Evolutionary conservation across 1,140 invertebrate species (phyloP).

Genomic region (Leptonema lineaticorne): DNA sequence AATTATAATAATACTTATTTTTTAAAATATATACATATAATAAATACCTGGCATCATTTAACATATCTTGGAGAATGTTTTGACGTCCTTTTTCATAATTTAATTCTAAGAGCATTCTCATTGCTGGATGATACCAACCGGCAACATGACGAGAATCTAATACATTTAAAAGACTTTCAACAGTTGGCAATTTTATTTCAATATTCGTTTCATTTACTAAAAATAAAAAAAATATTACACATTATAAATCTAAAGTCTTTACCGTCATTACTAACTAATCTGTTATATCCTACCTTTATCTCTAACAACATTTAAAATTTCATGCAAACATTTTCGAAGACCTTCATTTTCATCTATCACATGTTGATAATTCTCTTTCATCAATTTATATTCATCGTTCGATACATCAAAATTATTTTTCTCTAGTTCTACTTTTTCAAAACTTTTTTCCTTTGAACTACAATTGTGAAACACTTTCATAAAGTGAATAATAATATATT

Average conservation of each 20-base stretch:
- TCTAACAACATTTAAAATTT: constrained; percentile 64
- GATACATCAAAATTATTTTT: too few relatives aligned
- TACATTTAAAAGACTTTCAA: constrained; percentile 62
- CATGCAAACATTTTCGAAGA: constrained; percentile 67
- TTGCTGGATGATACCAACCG: constrained; percentile 75
- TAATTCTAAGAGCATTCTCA: constrained; percentile 68
- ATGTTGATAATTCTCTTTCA: constrained; percentile 54
- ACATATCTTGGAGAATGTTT: constrained; percentile 48
- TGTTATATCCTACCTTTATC: constrained; percentile 59
- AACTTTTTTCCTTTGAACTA: background rate
- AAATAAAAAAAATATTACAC: constrained; percentile 1
- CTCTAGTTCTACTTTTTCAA: background rate
- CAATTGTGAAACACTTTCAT: background rate
- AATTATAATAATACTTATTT: background rate
- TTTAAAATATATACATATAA: background rate
- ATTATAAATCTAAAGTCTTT: background rate
- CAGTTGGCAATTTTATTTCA: constrained; percentile 56
- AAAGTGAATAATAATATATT: background rate
- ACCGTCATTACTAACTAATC: too few relatives aligned
- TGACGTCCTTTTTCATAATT: constrained; percentile 55
- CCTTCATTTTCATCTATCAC: constrained; percentile 72
- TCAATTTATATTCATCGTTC: constrained; percentile 34
- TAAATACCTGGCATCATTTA: constrained; percentile 52
- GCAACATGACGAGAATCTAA: constrained; percentile 69
- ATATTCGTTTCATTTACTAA: constrained; percentile 17